These are phyloP conservation scores for Stegastes partitus DNA, from an alignment of 2,113 vertebrate genomes.

Conservation along the genomic window DNA sequence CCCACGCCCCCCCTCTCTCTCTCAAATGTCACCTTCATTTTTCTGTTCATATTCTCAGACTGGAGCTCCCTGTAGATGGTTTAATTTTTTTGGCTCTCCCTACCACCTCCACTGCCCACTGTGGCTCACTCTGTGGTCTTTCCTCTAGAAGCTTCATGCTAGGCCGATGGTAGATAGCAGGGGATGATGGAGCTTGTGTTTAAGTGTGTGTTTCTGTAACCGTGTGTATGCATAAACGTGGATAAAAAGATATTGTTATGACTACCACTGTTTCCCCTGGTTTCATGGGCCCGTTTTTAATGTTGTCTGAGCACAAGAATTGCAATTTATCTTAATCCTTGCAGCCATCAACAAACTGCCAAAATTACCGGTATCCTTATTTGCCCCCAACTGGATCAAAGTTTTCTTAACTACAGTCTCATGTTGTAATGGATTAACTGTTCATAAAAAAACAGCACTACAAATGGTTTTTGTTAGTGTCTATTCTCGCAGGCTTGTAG, in stretches of 20 bases:
- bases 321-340: constrained; percentile 70
- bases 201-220: constrained; percentile 23
- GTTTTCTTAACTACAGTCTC: constrained; percentile 67
- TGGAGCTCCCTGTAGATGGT: constrained; percentile 70
- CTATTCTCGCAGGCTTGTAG: constrained; percentile 30
- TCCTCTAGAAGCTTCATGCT: constrained; percentile 19
- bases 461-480: constrained; percentile 73
- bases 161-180: constrained; percentile 29
- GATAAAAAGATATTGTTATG: constrained; percentile 43
- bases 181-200: constrained; percentile 39
- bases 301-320: constrained; percentile 41
- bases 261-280: constrained; percentile 35
- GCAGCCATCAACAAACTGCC: constrained; percentile 65
- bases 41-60: constrained; percentile 78
- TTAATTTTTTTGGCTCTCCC: constrained; percentile 67
- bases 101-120: constrained; percentile 41
- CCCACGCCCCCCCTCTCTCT: constrained; percentile 45
- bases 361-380: constrained; percentile 55
- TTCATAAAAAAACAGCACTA: constrained; percentile 63
- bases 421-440: constrained; percentile 74
- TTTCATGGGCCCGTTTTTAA: constrained; percentile 52
- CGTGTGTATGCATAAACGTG: constrained; percentile 38
- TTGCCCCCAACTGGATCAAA: constrained; percentile 67
- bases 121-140: constrained; percentile 40
- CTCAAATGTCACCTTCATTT: constrained; percentile 85